Evolutionary conservation across 2,888 invertebrate species (phyloP), one percentile per base, ranked within the genome.

Genomic region (Caenorhabditis afra): DNA sequence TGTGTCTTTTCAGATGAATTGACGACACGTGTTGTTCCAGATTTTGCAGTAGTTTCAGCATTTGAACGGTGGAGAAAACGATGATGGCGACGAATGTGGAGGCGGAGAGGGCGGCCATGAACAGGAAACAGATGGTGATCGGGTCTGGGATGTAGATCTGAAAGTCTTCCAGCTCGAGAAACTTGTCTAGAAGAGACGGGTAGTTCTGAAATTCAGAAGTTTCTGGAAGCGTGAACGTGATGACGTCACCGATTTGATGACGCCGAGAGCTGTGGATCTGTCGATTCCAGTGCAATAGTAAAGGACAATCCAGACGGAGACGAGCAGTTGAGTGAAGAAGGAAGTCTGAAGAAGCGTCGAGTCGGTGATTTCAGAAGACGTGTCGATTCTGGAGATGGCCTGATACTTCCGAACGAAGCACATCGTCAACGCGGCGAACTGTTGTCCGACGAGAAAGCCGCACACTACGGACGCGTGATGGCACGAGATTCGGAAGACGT

Each of bases 391-490:
- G 5, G 70, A 70, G 10, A 70, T 61, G 0, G 70, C 70, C 10
- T 70, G 70, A 53, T 61, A 70, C 14, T 70, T 70, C 11, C 70
- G 44, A 1, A 70, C 70, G 45, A 70, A 70, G 39, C 70, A 70
- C 61, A 70, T 53, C 0, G 70, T 70, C 5, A 70, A 16, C 1
- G 70, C 70, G 22, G 70, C 44, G 5, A 53, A 53, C 53, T 70
- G 70, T 39, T 70, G 61, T 3, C 61, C 70, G 12, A 70, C 16
- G 0, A 61, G 29, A 16, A 61, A 37, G 23, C 70, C 59, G 12
- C 41, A 45, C 12, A 70, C 39, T 0, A 70, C 61, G 11, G 70
- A 70, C 12, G 70, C 35, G 3, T 14, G 20, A 41, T 68, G 68
- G 44, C 59, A 59, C 1, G 59, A 52, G 0, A 68, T 29, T 5